Evolutionary conservation across 2,113 vertebrate genomes (phyloP).

Genomic region (Chloropsis cyanopogon): DNA sequence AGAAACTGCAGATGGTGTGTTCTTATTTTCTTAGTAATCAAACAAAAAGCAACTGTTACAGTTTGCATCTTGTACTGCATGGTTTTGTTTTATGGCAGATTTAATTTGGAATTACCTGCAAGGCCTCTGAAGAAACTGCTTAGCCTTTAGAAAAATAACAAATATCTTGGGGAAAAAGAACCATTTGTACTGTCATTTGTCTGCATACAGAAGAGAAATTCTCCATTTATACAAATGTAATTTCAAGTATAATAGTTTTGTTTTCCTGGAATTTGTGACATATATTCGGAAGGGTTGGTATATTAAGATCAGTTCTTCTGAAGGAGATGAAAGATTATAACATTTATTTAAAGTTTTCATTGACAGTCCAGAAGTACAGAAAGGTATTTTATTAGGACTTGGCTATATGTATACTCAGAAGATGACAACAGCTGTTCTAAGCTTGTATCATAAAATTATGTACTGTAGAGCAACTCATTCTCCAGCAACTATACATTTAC

Average conservation of each 20-base stretch:
- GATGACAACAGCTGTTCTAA: background rate
- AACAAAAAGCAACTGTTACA: background rate
- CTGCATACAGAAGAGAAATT: background rate
- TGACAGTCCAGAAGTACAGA: background rate
- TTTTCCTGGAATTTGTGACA: background rate
- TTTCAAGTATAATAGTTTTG: background rate
- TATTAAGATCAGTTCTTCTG: background rate
- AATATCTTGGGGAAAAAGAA: background rate
- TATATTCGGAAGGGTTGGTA: background rate
- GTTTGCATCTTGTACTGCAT: background rate
- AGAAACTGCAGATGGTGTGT: constrained; percentile 86
- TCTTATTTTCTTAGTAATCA: background rate
- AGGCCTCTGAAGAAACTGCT: background rate
- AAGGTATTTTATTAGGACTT: background rate
- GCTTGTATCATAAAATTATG: background rate
- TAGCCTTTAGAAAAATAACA: background rate
- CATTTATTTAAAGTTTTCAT: background rate
- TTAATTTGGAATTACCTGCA: background rate
- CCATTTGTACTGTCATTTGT: background rate
- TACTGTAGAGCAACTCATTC: background rate
- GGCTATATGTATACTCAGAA: background rate
- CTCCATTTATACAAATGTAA: background rate
- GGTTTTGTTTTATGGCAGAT: background rate
- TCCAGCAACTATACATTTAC: background rate
- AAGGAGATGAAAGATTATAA: background rate